A percentile compares a stretch with the other conserved stretches of the same genome.
Conservation (phyloP, 2,797 vertebrate species). For the Sebastes vulpes region DNA sequence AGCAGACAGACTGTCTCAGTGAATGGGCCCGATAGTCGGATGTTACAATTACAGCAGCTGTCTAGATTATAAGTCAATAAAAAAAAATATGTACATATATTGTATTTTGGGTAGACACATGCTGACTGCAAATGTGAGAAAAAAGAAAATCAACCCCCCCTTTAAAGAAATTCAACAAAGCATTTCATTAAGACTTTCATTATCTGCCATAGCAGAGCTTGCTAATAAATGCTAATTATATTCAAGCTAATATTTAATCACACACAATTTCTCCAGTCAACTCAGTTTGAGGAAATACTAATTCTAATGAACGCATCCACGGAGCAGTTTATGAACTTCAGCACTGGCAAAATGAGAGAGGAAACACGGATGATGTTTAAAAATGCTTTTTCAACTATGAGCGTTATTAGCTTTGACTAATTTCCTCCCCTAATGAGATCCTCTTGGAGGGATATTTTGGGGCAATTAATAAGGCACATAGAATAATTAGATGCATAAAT, state of each 20-base stretch:
- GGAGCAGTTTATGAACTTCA: conserved; percentile 70
- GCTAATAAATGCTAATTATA: conserved; percentile 87
- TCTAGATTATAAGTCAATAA: conserved; percentile 36
- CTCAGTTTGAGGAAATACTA: conserved; percentile 76
- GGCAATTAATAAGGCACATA: conserved; percentile 87
- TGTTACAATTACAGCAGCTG: conserved; percentile 56
- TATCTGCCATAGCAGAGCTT: conserved; percentile 76
- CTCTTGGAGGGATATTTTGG: conserved; percentile 84
- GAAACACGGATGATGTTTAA: conserved; percentile 75
- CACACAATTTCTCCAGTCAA: conserved; percentile 79
- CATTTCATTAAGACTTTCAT: conserved; percentile 82
- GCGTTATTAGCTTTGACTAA: conserved; percentile 86
- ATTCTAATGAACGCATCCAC: conserved; percentile 74
- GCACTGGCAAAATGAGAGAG: conserved; percentile 53
- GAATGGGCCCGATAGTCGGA: conserved; percentile 27
- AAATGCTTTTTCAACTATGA: conserved; percentile 83
- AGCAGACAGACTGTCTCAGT: conserved; percentile 46
- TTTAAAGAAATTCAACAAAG: conserved; percentile 72
- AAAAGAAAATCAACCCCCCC: conserved; percentile 25
- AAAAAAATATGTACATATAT: conserved; percentile 31
- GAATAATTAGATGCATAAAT: conserved; percentile 86
- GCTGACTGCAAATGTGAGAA: conserved; percentile 42
- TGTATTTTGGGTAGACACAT: conserved; percentile 34
- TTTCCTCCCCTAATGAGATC: conserved; percentile 85
- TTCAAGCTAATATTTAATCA: conserved; percentile 88